phyloP scores from a whole-genome alignment of 2,113 vertebrate genomes.

The Tyto alba region DNA sequence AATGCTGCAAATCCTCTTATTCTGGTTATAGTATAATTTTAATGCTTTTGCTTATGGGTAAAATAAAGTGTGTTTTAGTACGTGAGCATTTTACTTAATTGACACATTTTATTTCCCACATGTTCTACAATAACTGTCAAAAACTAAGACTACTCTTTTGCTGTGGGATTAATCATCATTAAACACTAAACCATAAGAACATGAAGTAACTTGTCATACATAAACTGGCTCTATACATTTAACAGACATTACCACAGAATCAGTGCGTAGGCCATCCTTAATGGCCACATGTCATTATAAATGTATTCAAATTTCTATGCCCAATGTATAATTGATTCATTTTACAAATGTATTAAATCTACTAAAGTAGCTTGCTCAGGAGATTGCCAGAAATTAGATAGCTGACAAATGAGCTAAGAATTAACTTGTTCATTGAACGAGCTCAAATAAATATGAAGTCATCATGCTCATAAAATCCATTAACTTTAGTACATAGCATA shows the following conservation, averaged over 20 bases:
- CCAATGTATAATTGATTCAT: neutral
- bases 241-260: neutral
- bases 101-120: neutral
- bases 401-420: neutral
- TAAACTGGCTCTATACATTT: neutral
- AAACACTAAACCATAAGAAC: neutral
- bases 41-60: neutral
- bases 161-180: neutral
- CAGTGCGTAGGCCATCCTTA: neutral
- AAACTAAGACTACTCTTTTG: neutral
- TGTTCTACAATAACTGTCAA: neutral
- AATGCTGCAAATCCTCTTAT: neutral
- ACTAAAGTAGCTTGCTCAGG: neutral
- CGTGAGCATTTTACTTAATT: neutral
- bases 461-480: neutral
- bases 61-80: neutral
- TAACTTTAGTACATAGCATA: neutral
- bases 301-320: neutral
- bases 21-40: neutral
- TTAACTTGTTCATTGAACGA: neutral
- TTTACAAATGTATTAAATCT: slow-evolving; percentile 2
- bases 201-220: neutral
- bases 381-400: slow-evolving; percentile 2
- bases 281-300: neutral
- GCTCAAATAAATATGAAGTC: neutral